Percentiles rank a stretch among this genome's conserved stretches.
Conservation (phyloP, 37 sponge, comb jelly and placozoan species). For the Axinella damicornis region DNA sequence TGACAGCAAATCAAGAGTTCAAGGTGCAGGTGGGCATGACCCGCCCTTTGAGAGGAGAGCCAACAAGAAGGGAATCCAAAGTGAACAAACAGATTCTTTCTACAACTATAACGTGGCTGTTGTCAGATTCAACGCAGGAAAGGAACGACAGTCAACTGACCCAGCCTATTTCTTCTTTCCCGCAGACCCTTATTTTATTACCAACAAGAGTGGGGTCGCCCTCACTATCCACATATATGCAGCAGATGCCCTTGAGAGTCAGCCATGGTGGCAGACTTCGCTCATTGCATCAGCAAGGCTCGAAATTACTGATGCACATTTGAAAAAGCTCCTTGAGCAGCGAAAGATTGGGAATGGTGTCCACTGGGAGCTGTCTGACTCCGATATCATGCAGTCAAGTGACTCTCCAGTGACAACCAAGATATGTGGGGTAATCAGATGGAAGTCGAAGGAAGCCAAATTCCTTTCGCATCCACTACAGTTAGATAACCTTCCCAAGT, state of each 20-base stretch:
- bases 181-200: neutral
- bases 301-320: neutral
- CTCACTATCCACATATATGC: constrained; percentile 11
- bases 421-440: constrained; percentile 34
- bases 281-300: neutral
- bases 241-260: neutral
- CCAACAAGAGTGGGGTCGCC: neutral
- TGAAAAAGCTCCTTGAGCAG: too few species aligned
- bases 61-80: neutral
- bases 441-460: constrained; percentile 23
- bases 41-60: neutral
- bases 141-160: neutral
- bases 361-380: constrained; percentile 10
- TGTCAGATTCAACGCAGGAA: neutral
- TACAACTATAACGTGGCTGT: neutral
- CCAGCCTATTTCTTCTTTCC: constrained; percentile 43
- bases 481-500: neutral
- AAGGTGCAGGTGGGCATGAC: neutral
- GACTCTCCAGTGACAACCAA: neutral
- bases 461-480: neutral
- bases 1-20: neutral
- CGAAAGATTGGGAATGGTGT: neutral
- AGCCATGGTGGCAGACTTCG: constrained; percentile 25
- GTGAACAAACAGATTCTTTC: neutral
- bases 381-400: neutral